phyloP scores from a whole-genome alignment of 2,797 vertebrate species.

The Manis javanica region DNA sequence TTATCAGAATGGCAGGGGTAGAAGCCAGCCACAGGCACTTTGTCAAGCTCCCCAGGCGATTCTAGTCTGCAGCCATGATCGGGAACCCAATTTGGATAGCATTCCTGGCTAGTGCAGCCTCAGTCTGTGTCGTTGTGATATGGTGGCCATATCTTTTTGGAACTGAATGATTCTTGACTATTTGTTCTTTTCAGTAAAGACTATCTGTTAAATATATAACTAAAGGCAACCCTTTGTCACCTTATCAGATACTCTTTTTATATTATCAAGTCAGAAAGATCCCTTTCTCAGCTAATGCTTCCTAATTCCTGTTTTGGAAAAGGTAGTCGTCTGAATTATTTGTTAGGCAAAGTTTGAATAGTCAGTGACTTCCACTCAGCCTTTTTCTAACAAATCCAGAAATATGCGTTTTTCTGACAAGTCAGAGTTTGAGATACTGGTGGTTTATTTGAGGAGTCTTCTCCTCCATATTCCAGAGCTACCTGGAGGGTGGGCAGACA shows the following conservation, averaged over 20 bases:
- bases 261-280: not conserved
- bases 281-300: not conserved
- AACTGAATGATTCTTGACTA: not conserved
- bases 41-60: not conserved
- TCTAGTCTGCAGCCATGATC: not conserved
- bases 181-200: not conserved
- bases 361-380: not conserved
- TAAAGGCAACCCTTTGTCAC: not conserved
- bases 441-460: not conserved
- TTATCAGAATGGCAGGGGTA: not conserved
- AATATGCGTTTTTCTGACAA: not conserved
- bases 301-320: not conserved
- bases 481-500: not conserved
- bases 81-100: not conserved
- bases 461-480: not conserved
- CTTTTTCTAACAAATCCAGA: not conserved
- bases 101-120: not conserved
- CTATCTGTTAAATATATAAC: not conserved
- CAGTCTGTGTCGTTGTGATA: not conserved
- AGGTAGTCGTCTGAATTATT: not conserved
- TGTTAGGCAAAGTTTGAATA: not conserved
- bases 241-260: not conserved
- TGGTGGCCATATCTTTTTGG: not conserved
- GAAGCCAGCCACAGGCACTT: accelerated
- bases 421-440: not conserved